Base-by-base conservation (phyloP, 2,113 vertebrate species). In the Labeo rohita region DNA sequence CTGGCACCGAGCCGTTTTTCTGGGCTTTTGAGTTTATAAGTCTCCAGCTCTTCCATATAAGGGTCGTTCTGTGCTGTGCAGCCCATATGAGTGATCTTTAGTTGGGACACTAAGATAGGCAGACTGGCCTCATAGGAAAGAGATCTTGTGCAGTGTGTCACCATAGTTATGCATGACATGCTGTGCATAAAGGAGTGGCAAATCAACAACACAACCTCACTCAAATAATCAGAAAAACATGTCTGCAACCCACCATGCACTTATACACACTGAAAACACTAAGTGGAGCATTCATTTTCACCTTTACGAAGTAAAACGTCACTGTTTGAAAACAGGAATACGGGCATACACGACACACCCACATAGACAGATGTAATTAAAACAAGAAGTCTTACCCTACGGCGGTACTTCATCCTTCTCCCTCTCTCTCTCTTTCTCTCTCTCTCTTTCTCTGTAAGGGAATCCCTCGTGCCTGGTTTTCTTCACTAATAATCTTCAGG, bases 361-460 rank as follows among this genome's bases (percentile, higher is more conserved):
- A 83, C 54, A 56, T 16, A 75, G 11, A 21, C 54, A 90, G 80
- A 89, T 36, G 2, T 15, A 39, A 76, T 88, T 45, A 89, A 81
- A 88, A 90, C 90, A 90, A 23, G 23, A 73, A 54, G 15, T 56
- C 89, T 90, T 90, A 90, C 89, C 87, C 83, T 90, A 45, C 83
- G 87, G 81, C 86, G 76, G 87, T 72, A 89, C 80, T 89, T 89
- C 91, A 91, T 91, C 87, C 92, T 93, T 90, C 88, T 73, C 36
- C 66, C 7, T 21, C 86, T 50, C 75, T 63, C 76, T 65, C n/a
- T 18, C 56, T 39, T 34, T 61, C 50, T 49, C 74, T 56, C 61
- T 79, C 18, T 52, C 61, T 45, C 50, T 36, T 70, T 75, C 16
- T 61, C 47, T 73, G 23, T 39, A 18, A 68, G 80, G 23, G 52